Conservation (phyloP, 2,113 vertebrate genomes). For the Eclectus roratus region DNA sequence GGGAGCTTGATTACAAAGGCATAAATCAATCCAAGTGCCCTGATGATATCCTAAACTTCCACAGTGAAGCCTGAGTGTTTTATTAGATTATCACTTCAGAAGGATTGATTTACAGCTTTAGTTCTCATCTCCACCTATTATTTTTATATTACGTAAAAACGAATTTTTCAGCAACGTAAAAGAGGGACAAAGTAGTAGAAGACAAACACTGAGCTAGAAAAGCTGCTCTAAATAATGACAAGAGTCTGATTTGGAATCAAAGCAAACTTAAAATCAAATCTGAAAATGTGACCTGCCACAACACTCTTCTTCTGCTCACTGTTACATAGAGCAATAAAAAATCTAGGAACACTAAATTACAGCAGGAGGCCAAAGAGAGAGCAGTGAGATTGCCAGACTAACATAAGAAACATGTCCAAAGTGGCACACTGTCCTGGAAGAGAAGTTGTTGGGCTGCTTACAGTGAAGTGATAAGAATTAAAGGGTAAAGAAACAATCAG, state of each 20-base stretch:
- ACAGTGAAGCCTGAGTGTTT: neutral
- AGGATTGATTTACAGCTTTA: conserved; percentile 25
- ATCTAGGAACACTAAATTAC: neutral
- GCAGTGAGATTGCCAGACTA: neutral
- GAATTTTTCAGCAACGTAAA: neutral
- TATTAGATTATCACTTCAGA: conserved; percentile 56
- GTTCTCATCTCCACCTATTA: neutral
- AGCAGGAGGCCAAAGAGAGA: neutral
- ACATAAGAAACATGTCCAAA: neutral
- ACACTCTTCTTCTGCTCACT: neutral
- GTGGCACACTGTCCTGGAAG: neutral
- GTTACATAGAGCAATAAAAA: neutral
- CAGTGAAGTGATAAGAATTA: neutral
- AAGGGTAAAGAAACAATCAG: conserved; percentile 28
- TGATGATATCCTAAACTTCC: conserved; percentile 23
- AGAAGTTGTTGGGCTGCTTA: neutral
- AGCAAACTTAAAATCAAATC: neutral
- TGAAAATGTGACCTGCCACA: neutral
- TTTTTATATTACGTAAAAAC: neutral
- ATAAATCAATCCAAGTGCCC: neutral
- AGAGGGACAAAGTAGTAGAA: neutral
- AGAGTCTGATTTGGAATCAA: neutral
- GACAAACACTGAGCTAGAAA: neutral
- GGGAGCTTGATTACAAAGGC: conserved; percentile 35
- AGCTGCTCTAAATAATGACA: neutral